These are phyloP conservation scores for Bolinopsis microptera DNA, from an alignment of 37 sponge, comb jelly and placozoan genomes.

Conservation along the genomic window DNA sequence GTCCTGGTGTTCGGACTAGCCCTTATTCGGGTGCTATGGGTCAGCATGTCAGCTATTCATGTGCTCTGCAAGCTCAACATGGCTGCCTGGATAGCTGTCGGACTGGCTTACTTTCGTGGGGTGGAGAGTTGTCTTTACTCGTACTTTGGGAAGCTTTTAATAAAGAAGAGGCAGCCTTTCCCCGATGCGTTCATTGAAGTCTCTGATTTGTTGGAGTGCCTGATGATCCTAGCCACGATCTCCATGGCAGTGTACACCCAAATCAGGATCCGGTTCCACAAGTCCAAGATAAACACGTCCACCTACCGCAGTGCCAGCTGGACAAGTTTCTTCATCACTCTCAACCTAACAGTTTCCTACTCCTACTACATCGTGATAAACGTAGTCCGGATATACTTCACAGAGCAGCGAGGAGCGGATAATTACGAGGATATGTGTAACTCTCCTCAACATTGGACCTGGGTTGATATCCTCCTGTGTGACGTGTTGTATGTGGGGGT, in stretches of 20 bases:
- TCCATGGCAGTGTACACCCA: not conserved
- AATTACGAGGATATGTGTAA: not conserved
- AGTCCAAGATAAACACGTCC: not conserved
- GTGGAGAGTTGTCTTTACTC: not conserved
- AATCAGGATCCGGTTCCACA: not conserved
- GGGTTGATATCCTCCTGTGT: not conserved
- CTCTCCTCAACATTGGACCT: not conserved
- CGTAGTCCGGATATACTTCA: not conserved
- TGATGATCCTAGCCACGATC: not conserved
- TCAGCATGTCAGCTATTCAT: not conserved
- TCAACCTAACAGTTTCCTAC: not conserved
- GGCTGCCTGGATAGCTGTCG: not conserved
- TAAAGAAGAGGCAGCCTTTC: not conserved
- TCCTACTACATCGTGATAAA: not conserved
- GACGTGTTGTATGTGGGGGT: not conserved
- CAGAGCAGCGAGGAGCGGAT: not conserved
- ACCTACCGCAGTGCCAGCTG: not conserved
- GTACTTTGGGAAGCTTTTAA: not conserved
- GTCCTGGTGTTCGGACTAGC: not conserved
- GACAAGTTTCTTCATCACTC: not conserved
- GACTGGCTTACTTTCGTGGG: not conserved
- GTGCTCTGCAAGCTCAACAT: not conserved
- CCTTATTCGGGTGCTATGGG: not conserved
- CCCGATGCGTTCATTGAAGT: not conserved
- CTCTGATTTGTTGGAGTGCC: not conserved